Evolutionary conservation across 2,797 vertebrate genomes (phyloP).

Genomic region (Acipenser ruthenus): DNA sequence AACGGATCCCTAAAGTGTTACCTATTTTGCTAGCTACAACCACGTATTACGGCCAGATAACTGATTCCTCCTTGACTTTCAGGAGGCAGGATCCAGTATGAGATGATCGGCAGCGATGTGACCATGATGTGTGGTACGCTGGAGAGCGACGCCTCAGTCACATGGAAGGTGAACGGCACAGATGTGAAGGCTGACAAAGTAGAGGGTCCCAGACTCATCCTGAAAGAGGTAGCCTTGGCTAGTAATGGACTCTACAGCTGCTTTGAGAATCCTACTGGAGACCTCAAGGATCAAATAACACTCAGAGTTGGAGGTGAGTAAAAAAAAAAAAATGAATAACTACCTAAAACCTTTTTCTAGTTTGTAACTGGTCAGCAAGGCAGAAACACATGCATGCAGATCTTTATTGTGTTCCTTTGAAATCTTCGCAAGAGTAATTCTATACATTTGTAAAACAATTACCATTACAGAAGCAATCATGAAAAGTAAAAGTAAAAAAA

Average conservation of each 20-base stretch:
- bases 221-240: conserved; percentile 68
- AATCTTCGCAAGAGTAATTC: too few species aligned
- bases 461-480: too few species aligned
- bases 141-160: conserved; percentile 71
- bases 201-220: conserved; percentile 71
- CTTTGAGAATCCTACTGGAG: conserved; percentile 84
- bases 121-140: conserved; percentile 86
- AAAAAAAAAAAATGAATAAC: not conserved
- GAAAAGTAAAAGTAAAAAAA: too few species aligned
- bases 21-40: not conserved
- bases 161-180: conserved; percentile 88
- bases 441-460: too few species aligned
- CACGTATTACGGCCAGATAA: not conserved
- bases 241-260: conserved; percentile 87
- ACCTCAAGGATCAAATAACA: conserved; percentile 77
- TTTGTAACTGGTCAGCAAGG: too few species aligned
- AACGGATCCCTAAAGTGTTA: conserved; percentile 18
- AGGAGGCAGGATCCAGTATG: conserved; percentile 76
- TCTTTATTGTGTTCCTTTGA: too few species aligned
- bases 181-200: conserved; percentile 69
- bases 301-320: conserved; percentile 87
- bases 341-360: too few species aligned
- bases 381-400: too few species aligned
- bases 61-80: conserved; percentile 9
- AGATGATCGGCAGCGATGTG: conserved; percentile 75